Evolutionary conservation across 2,113 vertebrate species (phyloP).

Genomic region (Numenius arquata): DNA sequence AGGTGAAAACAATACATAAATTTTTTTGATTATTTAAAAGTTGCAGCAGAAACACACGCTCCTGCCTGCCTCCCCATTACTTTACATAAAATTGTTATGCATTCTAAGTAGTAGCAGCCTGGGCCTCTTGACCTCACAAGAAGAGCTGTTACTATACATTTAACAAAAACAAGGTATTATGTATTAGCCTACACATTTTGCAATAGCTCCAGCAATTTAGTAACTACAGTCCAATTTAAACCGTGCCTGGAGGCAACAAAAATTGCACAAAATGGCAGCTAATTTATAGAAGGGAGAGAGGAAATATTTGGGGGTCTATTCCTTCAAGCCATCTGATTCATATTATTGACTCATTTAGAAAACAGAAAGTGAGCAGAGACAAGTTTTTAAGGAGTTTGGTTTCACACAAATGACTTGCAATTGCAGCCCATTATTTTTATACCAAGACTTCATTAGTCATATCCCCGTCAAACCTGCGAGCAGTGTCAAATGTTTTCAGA

Average conservation of each 20-base stretch:
- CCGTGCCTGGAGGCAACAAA: conserved; percentile 79
- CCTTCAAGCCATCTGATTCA: conserved; percentile 82
- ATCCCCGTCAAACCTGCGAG: conserved; percentile 90
- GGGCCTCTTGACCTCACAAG: conserved; percentile 81
- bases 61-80: conserved; percentile 3
- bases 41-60: conserved; percentile 11
- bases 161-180: conserved; percentile 84
- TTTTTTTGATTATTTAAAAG: conserved; percentile 2
- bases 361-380: conserved; percentile 86
- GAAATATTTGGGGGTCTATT: conserved; percentile 80
- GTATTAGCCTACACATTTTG: conserved; percentile 80
- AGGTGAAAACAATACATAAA: not conserved
- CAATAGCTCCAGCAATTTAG: conserved; percentile 80
- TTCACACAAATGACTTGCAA: conserved; percentile 81
- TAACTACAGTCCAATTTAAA: conserved; percentile 83
- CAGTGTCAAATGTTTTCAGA: conserved; percentile 87
- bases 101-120: conserved; percentile 70
- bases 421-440: conserved; percentile 96
- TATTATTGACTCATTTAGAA: conserved; percentile 86
- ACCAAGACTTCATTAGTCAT: conserved; percentile 97
- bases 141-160: conserved; percentile 79
- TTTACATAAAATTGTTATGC: conserved; percentile 70
- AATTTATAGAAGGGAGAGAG: conserved; percentile 79
- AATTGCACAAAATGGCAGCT: conserved; percentile 82
- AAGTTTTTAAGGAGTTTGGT: conserved; percentile 84